Conservation (phyloP, 1,140 invertebrate genomes). For the Diachasma alloeum region DNA sequence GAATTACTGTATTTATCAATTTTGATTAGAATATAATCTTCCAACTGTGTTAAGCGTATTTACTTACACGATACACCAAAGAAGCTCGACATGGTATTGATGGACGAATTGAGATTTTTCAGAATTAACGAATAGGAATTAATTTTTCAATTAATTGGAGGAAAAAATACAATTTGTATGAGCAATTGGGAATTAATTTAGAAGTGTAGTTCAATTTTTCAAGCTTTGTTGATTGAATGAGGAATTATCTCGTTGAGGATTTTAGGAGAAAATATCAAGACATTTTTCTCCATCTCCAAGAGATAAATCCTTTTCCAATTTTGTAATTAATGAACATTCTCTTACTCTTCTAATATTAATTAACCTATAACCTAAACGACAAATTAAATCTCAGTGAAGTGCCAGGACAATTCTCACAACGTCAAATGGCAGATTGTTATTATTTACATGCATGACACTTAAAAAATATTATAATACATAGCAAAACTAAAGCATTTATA, state of each 20-base stretch:
- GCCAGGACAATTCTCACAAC: background rate
- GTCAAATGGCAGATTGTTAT: background rate
- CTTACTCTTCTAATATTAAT: background rate
- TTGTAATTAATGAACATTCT: background rate
- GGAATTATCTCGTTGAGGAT: too few relatives aligned
- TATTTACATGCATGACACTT: constrained; percentile 49
- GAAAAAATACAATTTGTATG: background rate
- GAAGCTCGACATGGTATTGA: constrained; percentile 57
- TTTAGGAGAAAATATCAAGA: too few relatives aligned
- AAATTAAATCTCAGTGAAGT: constrained; percentile 1
- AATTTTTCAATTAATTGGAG: background rate
- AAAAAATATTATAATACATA: constrained; percentile 54
- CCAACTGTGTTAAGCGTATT: constrained; percentile 15
- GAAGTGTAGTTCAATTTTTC: background rate
- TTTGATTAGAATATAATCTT: background rate
- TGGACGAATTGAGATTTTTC: constrained; percentile 51
- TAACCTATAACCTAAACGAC: background rate
- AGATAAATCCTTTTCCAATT: too few relatives aligned
- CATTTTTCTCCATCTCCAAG: too few relatives aligned
- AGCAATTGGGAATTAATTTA: background rate
- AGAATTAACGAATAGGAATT: background rate
- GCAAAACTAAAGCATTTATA: constrained; percentile 50
- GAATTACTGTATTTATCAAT: background rate
- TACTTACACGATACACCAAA: constrained; percentile 46
- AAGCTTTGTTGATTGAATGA: too few relatives aligned